A percentile compares a stretch with the other conserved stretches of the same genome.
Conservation (phyloP, 2,888 invertebrate species). For the Stenotaenia linearis region DNA sequence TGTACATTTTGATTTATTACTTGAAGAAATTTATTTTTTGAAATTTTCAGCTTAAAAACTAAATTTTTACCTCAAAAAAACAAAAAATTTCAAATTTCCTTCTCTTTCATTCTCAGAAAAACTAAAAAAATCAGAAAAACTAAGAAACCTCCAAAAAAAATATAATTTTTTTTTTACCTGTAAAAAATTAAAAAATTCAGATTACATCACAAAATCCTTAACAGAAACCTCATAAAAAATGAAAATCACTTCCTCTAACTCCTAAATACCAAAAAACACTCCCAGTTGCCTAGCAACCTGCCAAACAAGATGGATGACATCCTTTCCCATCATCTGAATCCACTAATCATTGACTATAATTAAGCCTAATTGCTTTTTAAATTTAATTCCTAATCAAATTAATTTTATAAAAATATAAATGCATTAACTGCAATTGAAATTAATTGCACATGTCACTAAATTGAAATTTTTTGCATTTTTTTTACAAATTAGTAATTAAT, state of each 20-base stretch:
- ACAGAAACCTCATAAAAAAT: neutral
- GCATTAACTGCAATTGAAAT: neutral
- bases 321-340: neutral
- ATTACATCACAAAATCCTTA: too few species aligned
- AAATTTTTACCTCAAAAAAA: too few species aligned
- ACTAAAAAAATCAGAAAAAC: too few species aligned
- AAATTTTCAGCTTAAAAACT: too few species aligned
- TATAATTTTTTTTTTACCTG: too few species aligned
- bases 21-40: too few species aligned
- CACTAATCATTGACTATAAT: neutral
- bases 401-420: neutral
- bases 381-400: neutral
- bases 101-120: too few species aligned
- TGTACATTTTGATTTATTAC: too few species aligned
- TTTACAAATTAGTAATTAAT: neutral
- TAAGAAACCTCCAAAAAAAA: too few species aligned
- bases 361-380: neutral
- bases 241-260: neutral
- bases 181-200: too few species aligned
- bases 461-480: neutral
- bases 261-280: neutral
- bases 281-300: neutral
- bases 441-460: neutral
- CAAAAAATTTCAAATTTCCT: too few species aligned
- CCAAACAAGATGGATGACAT: neutral